phyloP scores from a whole-genome alignment of 1,140 invertebrate species.

The Halesus radiatus region DNA sequence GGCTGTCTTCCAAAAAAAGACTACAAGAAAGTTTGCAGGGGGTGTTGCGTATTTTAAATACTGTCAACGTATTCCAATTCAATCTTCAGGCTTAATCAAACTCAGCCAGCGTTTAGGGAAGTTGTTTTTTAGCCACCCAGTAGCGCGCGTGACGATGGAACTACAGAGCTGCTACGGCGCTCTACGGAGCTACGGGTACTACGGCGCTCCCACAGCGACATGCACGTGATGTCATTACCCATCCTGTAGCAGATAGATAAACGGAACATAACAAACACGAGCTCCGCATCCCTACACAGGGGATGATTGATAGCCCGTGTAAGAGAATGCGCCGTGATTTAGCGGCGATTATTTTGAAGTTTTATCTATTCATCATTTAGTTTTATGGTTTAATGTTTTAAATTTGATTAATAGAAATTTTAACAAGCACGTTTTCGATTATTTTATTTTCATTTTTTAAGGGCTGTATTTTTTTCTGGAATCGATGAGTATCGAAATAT shows the following conservation, averaged over 20 bases:
- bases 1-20: too few relatives aligned
- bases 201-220: neutral
- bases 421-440: too few relatives aligned
- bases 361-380: too few relatives aligned
- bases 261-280: neutral
- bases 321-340: neutral
- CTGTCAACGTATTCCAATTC: conserved; percentile 12
- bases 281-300: neutral
- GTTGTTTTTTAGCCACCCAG: conserved; percentile 21
- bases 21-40: too few relatives aligned
- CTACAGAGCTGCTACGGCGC: too few relatives aligned
- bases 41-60: neutral
- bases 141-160: neutral
- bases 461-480: too few relatives aligned
- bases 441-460: too few relatives aligned
- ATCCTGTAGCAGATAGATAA: neutral
- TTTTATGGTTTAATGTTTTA: too few relatives aligned
- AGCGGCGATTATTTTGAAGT: too few relatives aligned
- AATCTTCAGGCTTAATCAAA: conserved; percentile 21
- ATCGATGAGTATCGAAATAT: too few relatives aligned
- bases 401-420: too few relatives aligned
- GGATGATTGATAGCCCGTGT: neutral
- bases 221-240: conserved; percentile 11
- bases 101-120: neutral
- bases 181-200: neutral